Base-by-base conservation (phyloP, 2,888 invertebrate species). In the Aleiodes testaceus region DNA sequence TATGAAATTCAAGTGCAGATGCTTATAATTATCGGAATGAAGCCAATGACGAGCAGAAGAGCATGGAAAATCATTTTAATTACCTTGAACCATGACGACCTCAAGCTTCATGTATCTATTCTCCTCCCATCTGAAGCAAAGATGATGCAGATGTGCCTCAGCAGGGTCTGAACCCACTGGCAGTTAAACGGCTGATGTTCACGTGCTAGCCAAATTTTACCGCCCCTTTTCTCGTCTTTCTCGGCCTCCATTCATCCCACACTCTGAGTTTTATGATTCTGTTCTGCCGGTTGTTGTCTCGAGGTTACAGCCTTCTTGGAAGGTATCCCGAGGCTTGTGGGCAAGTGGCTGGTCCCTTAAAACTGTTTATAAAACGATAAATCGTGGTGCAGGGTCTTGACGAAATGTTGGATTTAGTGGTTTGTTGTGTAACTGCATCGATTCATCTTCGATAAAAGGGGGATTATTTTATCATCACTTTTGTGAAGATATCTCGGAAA, bases 191-290 rank as follows among this genome's bases (percentile, higher is more conserved):
- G 59, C 59, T 59, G 59, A n/a, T 59, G 59, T 16, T 59, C 59
- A 59, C 59, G 59, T 59, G 59, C 59, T 14, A 59, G 59, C 59
- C 59, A 59, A 59, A 59, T 59, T 59, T 59, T 59, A 59, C 59
- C 14, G 22, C 30, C 42, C 16, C 18, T 59, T 59, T 59, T 59
- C 16, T 36, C 7, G 59, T n/a, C 59, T 59, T 42, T 16, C 59
- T 59, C 42, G 7, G 42, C 59, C 11, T 59, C 36, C 59, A 59
- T 59, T 59, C 59, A 59, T 59, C 59, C 59, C 59, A 59, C 59
- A 42, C 59, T 11, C 36, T 1, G 16, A 42, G 59, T 59, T 59
- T 59, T 59, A 59, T 59, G 59, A 59, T 26, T 59, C 59, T 14
- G 2, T 36, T 9, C 59, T 36, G 18, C 16, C 42, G 36, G 59